phyloP scores from a whole-genome alignment of 2,888 invertebrate species.

The Parnassius smintheus region DNA sequence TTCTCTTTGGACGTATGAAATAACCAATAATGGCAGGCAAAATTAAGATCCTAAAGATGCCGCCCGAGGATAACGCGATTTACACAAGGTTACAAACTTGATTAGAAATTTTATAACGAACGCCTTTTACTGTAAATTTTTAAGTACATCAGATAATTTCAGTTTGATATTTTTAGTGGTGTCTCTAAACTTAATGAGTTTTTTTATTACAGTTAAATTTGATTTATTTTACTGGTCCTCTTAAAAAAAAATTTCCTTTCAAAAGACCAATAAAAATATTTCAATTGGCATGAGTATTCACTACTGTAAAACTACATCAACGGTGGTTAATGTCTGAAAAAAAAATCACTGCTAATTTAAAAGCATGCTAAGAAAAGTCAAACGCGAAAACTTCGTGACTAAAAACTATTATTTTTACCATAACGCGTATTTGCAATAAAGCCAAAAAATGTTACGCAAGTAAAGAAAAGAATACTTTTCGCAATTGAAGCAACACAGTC shows the following conservation, averaged over 20 bases:
- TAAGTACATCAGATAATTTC: too few species aligned
- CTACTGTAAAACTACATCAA: too few species aligned
- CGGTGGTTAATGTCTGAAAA: neutral
- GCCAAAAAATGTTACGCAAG: conserved; percentile 12
- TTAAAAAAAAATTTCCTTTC: too few species aligned
- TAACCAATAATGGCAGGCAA: conserved; percentile 16
- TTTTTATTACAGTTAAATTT: too few species aligned
- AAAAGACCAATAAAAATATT: too few species aligned
- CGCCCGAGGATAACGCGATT: conserved; percentile 17
- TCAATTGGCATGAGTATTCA: too few species aligned
- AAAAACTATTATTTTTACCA: conserved; percentile 44
- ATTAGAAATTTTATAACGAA: neutral
- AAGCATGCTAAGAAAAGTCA: conserved; percentile 34
- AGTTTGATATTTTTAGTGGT: too few species aligned
- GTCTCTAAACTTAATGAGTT: too few species aligned
- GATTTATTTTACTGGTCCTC: too few species aligned
- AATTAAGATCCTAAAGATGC: conserved; percentile 22
- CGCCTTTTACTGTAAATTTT: too few species aligned
- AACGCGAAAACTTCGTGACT: conserved; percentile 38
- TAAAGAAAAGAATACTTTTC: conserved; percentile 25
- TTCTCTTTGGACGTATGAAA: conserved; percentile 3
- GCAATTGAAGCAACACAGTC: conserved; percentile 14
- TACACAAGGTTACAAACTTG: neutral
- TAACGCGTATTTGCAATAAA: conserved; percentile 28
- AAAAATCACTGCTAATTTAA: conserved; percentile 32